These are phyloP conservation scores for Oplegnathus fasciatus DNA, from an alignment of 2,113 vertebrate genomes.

Conservation along the genomic window DNA sequence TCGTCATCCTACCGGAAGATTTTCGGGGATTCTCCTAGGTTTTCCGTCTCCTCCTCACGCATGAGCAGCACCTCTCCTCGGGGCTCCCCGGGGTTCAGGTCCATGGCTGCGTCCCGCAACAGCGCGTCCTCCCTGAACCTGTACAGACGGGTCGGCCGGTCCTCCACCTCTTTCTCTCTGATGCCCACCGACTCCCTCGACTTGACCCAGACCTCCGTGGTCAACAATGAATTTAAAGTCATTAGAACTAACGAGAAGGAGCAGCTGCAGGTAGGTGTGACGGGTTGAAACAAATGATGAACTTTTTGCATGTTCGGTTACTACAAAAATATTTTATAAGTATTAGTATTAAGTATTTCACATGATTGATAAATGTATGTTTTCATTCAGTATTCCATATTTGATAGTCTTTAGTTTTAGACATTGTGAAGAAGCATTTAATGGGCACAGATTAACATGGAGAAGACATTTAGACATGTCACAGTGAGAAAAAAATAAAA, in stretches of 20 bases:
- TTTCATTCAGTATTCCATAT: not conserved
- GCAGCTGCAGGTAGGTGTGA: constrained; percentile 86
- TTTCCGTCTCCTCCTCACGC: constrained; percentile 75
- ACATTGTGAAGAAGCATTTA: not conserved
- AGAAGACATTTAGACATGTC: too few species aligned
- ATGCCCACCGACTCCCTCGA: constrained; percentile 80
- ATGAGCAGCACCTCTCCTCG: constrained; percentile 61
- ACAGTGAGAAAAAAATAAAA: too few species aligned
- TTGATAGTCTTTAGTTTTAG: not conserved
- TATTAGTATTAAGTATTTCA: too few species aligned
- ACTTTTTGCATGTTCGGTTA: not conserved
- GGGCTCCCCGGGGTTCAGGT: constrained; percentile 64
- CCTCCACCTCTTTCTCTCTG: constrained; percentile 72
- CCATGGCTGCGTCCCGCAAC: constrained; percentile 77
- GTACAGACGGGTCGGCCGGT: constrained; percentile 60
- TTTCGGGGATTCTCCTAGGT: constrained; percentile 86
- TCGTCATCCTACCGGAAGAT: constrained; percentile 88
- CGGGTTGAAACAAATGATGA: not conserved
- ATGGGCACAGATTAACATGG: not conserved
- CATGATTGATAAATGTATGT: too few species aligned
- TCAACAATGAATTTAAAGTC: constrained; percentile 87
- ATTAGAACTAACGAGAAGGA: constrained; percentile 91
- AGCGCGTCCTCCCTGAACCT: constrained; percentile 71
- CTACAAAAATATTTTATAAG: not conserved
- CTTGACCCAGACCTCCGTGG: constrained; percentile 83